Percentiles rank a stretch among this genome's conserved stretches.
Conservation (phyloP, 2,113 vertebrate genomes). For the Desmodus rotundus region DNA sequence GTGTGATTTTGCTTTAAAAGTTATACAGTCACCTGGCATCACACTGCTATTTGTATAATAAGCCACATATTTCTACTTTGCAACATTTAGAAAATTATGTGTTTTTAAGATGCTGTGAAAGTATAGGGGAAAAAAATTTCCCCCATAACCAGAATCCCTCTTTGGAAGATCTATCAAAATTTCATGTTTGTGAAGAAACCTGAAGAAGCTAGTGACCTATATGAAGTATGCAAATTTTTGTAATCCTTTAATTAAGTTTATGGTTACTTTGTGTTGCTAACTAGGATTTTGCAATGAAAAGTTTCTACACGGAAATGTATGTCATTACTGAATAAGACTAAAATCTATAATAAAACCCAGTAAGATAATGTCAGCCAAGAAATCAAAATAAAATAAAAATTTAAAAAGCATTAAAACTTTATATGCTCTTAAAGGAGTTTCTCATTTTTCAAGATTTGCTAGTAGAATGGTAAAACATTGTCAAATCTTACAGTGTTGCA, state of each 20-base stretch:
- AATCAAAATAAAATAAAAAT: slow-evolving; percentile 53
- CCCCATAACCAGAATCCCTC: not conserved
- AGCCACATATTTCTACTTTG: slow-evolving; percentile 35
- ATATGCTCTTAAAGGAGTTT: slow-evolving; percentile 36
- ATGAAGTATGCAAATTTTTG: slow-evolving; percentile 26
- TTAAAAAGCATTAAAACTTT: slow-evolving; percentile 44
- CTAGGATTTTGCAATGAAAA: slow-evolving; percentile 2
- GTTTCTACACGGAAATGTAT: slow-evolving; percentile 1
- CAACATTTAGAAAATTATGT: slow-evolving; percentile 8
- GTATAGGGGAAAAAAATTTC: not conserved
- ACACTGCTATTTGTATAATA: slow-evolving; percentile 31
- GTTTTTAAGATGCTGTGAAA: not conserved
- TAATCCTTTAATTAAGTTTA: slow-evolving; percentile 46
- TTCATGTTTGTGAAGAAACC: not conserved
- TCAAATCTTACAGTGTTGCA: not conserved
- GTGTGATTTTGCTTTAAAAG: slow-evolving; percentile 33
- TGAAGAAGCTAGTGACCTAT: slow-evolving; percentile 10
- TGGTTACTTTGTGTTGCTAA: slow-evolving; percentile 17
- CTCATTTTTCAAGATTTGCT: slow-evolving; percentile 39
- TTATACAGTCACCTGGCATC: not conserved
- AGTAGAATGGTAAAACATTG: not conserved
- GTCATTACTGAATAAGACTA: slow-evolving; percentile 29
- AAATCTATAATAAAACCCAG: slow-evolving; percentile 40
- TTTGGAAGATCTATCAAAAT: slow-evolving; percentile 43
- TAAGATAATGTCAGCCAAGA: slow-evolving; percentile 28